Evolutionary conservation across 2,797 vertebrate genomes (phyloP), one percentile per base, ranked within the genome.

Genomic region (Jordanella pulchra): DNA sequence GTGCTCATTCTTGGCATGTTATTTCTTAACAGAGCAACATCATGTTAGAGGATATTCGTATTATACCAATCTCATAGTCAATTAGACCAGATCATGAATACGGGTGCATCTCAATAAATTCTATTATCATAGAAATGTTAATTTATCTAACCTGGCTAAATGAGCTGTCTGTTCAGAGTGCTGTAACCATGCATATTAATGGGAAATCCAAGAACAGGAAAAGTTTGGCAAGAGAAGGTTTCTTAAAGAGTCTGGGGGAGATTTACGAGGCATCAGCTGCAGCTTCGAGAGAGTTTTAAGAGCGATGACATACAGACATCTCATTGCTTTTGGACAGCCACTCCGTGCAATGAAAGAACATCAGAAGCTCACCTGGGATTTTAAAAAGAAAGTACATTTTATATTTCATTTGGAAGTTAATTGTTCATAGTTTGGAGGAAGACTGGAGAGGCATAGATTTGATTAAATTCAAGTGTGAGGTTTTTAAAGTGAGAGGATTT

Each of bases 41-140:
- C 32, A 0, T n/a, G 35, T n/a, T 61, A 39, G 23, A 9, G 21
- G 5, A 3, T 63, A 39, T 25, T 63, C n/a, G 21, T 63, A 15
- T 42, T 44, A 15, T 23, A 13, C 39, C 23, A 25, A 44, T 12
- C 6, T 25, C 35, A 25, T 0, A 2, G 4, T 42, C 60, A 63
- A 63, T 42, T 63, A 63, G 60, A 63, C 23, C n/a, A n/a, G 35
- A 63, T 39, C 42, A 63, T 63, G 35, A 63, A 63, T 63, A 42
- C 6, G 42, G 23, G 23, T 63, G 35, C 23, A 25, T 15, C 23
- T 63, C 5, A 42, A 63, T 23, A 42, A 61, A 63, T 63, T 42
- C 2, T 6, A 39, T n/a, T 39, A 23, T n/a, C 11, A 7, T 12
- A 11, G 9, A n/a, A 1, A 61, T 10, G 35, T 15, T 25, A 27